Evolutionary conservation across 2,888 invertebrate genomes (phyloP).

Genomic region (Alcis repandata): DNA sequence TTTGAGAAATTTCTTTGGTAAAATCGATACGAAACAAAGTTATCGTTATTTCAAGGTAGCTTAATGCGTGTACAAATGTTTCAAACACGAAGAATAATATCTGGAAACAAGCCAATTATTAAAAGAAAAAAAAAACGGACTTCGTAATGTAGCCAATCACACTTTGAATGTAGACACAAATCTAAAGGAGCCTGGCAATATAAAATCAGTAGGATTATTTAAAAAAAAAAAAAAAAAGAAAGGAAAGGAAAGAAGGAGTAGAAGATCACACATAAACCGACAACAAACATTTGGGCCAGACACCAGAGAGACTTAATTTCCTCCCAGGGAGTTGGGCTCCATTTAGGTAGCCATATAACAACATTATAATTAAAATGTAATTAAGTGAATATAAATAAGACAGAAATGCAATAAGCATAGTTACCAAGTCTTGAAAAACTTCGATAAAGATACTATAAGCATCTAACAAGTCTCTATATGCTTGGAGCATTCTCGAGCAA

Average conservation of each 20-base stretch:
- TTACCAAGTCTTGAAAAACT: slow-evolving; percentile 36
- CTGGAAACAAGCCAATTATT: slow-evolving; percentile 6
- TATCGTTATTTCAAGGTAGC: slow-evolving; percentile 3
- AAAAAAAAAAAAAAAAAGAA: no score
- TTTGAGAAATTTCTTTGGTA: not conserved
- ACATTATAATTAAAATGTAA: no score
- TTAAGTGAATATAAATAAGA: not conserved
- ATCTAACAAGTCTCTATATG: slow-evolving; percentile 31
- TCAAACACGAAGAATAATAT: slow-evolving; percentile 14
- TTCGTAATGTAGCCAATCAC: no score
- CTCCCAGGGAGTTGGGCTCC: no score
- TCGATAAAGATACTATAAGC: slow-evolving; percentile 29
- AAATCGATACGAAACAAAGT: not conserved
- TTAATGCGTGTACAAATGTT: slow-evolving; percentile 16
- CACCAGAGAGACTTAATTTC: no score
- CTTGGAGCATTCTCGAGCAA: slow-evolving; percentile 16
- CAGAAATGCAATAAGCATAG: not conserved
- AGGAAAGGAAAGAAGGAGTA: no score
- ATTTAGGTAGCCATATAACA: no score
- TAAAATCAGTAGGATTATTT: no score
- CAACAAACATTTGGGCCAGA: no score
- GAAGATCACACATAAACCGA: no score
- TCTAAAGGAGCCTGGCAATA: not conserved
- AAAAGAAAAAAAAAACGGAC: not conserved
- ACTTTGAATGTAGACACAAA: no score